Percentiles rank a stretch among this genome's conserved stretches.
These are phyloP conservation scores for Micromesistius poutassou DNA, from an alignment of 2,797 vertebrate genomes.

Conservation along the genomic window DNA sequence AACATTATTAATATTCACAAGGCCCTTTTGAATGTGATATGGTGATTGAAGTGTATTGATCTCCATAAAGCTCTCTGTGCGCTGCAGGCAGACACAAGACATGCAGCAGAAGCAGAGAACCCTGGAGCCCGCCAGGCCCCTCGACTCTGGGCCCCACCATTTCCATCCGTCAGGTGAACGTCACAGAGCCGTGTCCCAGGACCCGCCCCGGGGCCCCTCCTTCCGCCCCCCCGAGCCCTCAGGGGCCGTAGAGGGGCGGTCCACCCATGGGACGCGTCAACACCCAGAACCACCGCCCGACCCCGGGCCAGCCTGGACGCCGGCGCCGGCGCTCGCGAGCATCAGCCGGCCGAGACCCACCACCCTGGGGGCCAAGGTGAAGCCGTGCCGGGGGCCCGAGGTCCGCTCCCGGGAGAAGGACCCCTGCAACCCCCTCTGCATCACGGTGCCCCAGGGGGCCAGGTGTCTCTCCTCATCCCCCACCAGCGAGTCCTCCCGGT, in stretches of 20 bases:
- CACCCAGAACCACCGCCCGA: conserved; percentile 25
- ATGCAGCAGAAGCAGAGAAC: conserved; percentile 45
- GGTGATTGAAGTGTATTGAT: not conserved
- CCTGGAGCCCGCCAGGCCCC: conserved; percentile 36
- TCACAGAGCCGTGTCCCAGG: not conserved
- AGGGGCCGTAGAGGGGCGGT: conserved; percentile 20
- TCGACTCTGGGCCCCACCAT: not conserved
- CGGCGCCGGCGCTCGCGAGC: conserved; percentile 45
- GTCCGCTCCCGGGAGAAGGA: conserved; percentile 52
- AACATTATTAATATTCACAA: too few relatives aligned
- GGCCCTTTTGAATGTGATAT: too few relatives aligned
- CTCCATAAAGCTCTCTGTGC: not conserved
- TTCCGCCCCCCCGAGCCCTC: conserved; percentile 9
- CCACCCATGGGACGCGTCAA: conserved; percentile 18
- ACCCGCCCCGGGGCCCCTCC: conserved; percentile 47
- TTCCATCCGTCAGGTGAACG: not conserved
- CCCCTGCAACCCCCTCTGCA: conserved; percentile 52
- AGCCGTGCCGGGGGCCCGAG: conserved; percentile 39
- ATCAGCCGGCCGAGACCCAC: conserved; percentile 71
- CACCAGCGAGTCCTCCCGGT: conserved; percentile 52
- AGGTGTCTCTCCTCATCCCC: conserved; percentile 57
- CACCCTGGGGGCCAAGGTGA: conserved; percentile 59
- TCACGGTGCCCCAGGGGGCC: conserved; percentile 53
- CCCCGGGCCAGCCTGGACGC: conserved; percentile 25
- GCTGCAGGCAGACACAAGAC: conserved; percentile 55